phyloP scores from a whole-genome alignment of 2,113 vertebrate species.

The Tenrec ecaudatus region DNA sequence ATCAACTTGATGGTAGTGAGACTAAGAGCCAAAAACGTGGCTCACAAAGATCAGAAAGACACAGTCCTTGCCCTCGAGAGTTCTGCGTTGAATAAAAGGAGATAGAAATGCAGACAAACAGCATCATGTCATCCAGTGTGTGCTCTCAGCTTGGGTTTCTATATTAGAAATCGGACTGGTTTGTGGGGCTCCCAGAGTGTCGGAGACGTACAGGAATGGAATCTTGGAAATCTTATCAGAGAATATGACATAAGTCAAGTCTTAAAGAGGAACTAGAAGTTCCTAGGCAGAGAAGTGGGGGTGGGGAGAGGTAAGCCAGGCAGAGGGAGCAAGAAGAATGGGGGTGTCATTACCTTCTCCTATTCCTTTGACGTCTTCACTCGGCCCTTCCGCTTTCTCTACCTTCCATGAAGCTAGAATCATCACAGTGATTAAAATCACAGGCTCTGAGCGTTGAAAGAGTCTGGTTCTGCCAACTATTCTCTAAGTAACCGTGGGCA shows the following conservation, averaged over 20 bases:
- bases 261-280: slow-evolving; percentile 11
- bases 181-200: not conserved
- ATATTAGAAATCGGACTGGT: not conserved
- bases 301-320: not conserved
- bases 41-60: not conserved
- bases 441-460: not conserved
- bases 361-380: slow-evolving; percentile 26
- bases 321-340: not conserved
- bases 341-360: not conserved
- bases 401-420: not conserved
- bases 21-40: not conserved
- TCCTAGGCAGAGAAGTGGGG: not conserved
- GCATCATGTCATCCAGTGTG: not conserved
- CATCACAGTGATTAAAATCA: not conserved
- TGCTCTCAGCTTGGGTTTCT: not conserved
- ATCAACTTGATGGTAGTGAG: too few relatives aligned
- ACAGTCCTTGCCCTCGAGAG: not conserved
- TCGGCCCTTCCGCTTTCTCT: not conserved
- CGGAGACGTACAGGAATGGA: not conserved
- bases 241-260: not conserved
- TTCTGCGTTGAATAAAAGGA: not conserved
- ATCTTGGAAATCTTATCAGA: not conserved
- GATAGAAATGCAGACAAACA: not conserved
- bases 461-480: slow-evolving; percentile 7
- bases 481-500: not conserved